Evolutionary conservation across 2,888 invertebrate species (phyloP), one percentile per base, ranked within the genome.

Genomic region (Drosophila peninsularis): DNA sequence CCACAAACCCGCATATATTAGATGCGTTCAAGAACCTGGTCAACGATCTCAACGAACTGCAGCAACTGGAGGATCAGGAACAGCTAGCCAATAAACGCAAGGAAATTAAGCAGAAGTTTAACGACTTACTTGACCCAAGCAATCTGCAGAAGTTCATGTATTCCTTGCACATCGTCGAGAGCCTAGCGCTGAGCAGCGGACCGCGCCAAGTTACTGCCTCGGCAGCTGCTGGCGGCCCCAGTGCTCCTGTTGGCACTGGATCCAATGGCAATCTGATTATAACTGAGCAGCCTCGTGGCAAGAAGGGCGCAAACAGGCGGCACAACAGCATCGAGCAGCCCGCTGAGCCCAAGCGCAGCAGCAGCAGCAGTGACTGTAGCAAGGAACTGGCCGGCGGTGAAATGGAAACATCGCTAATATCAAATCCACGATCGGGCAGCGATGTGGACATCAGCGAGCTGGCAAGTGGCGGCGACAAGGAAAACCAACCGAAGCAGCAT

Each of bases 111-210:
- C 89, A 90, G 57, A 92, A 91, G 76, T 82, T 97, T 50, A 94
- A 95, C 21, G 96, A 96, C 79, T 92, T 98, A 1, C 94, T 98
- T 13, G 97, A 98, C 93, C 97, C 98, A 0, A 95, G 95, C 32
- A 97, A 97, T 91, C 96, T 98, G 0, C 98, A 98, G 92, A 98
- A 98, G 91, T 94, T 98, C 57, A 98, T 98, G 97, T 98, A 98
- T 91, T 97, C 97, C 0, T 92, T 98, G 68, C 98, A 98, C 91
- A 98, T 98, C 76, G 96, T 98, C 0, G 97, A 97, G 91, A 95
- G 95, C 39, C 92, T 97, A 27, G 94, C 92, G 0, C 65, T 92
- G 4, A 91, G 90, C 60, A 91, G 91, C 62, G 83, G 86, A 17
- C 74, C 83, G 3, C 81, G 85, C 9, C 72, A 68, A 39, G 24